Evolutionary conservation across 2,797 vertebrate species (phyloP), one percentile per base, ranked within the genome.

Genomic region (Kryptopterus vitreolus): DNA sequence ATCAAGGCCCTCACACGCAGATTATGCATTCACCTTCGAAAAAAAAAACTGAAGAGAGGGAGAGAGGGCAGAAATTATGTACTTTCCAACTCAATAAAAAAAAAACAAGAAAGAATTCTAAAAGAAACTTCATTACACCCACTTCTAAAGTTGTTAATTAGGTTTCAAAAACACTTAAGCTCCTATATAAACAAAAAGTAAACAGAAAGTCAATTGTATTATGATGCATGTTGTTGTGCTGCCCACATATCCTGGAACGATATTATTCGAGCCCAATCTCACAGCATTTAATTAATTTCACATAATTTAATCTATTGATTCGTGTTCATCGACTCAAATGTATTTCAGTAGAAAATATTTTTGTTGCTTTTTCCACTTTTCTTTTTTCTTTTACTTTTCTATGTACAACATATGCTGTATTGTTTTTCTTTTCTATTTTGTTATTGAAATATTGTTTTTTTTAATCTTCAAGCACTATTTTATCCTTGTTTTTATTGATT

Each of bases 181-280:
- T 87, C 88, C 80, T 90, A 89, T 85, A 88, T 83, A 81, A 81
- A 53, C 48, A 70, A n/a, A n/a, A n/a, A n/a, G 87, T 81, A 73
- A 91, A 92, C 90, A 92, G 86, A 90, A 86, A 74, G 29, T 79
- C 81, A 86, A 89, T 90, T 93, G 89, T 92, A 79, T 87, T 81
- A 87, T 38, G 82, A 86, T 70, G 81, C 70, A 90, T 84, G 75
- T 87, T 85, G 88, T 90, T 87, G 85, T 88, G 62, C 20, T 82
- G 58, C 85, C 89, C 87, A 80, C 80, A 75, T 33, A 35, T 84
- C 83, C 81, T 35, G 82, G 85, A 85, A 82, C 85, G 87, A 83
- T 81, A 63, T 61, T 80, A 87, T 38, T 22, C 16, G n/a, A n/a
- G n/a, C n/a, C n/a, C n/a, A n/a, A n/a, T n/a, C n/a, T n/a, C n/a